Percentiles rank a stretch among this genome's conserved stretches.
phyloP scores from a whole-genome alignment of 2,888 invertebrate genomes.

The Allacma fusca region DNA sequence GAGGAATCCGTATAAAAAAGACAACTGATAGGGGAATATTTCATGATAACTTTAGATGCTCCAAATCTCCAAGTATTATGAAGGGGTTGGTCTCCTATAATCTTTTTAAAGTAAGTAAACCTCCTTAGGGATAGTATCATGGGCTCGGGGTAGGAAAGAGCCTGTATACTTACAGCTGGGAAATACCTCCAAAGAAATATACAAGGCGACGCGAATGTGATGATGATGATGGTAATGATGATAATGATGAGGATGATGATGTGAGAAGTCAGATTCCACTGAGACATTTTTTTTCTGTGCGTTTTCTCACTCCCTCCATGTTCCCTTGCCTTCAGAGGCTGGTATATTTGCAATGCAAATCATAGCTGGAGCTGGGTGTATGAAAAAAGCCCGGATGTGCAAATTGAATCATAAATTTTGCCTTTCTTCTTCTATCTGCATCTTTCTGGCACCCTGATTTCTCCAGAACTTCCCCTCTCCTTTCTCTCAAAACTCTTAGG shows the following conservation, averaged over 20 bases:
- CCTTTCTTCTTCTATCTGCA: conserved; percentile 52
- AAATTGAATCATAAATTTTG: conserved; percentile 62
- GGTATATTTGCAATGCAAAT: conserved; percentile 61
- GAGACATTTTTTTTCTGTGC: conserved; percentile 23
- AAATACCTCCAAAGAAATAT: background rate
- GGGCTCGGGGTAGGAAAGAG: too few relatives aligned
- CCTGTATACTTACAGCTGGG: too few relatives aligned
- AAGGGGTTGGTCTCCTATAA: background rate
- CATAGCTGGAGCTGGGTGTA: conserved; percentile 51
- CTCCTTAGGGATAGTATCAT: too few relatives aligned
- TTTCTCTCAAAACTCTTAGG: background rate
- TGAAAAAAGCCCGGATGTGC: conserved; percentile 59
- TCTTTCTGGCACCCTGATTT: background rate
- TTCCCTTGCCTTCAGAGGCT: conserved; percentile 22
- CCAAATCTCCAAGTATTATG: background rate
- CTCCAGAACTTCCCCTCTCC: background rate
- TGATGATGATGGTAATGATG: conserved; percentile 59
- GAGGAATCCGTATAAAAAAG: background rate
- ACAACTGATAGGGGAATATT: background rate
- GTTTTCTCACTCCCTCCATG: background rate
- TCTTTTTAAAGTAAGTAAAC: background rate
- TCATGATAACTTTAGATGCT: background rate
- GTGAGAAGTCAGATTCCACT: conserved; percentile 30
- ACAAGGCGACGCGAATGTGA: conserved; percentile 31
- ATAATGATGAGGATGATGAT: conserved; percentile 54